phyloP scores from a whole-genome alignment of 1,140 invertebrate species.

The Cecropterus lyciades region DNA sequence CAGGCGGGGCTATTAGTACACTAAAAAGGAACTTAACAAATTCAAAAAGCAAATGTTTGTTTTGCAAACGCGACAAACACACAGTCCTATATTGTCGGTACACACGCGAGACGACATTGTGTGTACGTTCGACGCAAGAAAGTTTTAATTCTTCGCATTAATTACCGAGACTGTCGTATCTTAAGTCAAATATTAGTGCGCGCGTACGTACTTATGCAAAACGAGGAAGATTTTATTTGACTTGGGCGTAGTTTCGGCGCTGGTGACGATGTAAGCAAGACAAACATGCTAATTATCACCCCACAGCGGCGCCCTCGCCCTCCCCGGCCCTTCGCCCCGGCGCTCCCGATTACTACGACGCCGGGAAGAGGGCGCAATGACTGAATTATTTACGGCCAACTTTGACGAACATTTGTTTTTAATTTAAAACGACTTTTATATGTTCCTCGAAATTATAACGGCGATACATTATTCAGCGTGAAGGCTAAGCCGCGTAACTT shows the following conservation, averaged over 20 bases:
- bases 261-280: constrained; percentile 79
- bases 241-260: constrained; percentile 74
- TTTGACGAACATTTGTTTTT: constrained; percentile 74
- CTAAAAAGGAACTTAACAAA: constrained; percentile 10
- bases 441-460: constrained; percentile 62
- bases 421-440: constrained; percentile 65
- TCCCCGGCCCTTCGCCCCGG: constrained; percentile 25
- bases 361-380: constrained; percentile 52
- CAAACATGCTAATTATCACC: constrained; percentile 81
- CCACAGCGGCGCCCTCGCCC: constrained; percentile 40
- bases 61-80: constrained; percentile 18
- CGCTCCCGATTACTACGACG: constrained; percentile 60
- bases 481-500: constrained; percentile 50
- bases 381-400: constrained; percentile 71
- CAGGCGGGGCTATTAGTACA: background rate
- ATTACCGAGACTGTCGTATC: constrained; percentile 62
- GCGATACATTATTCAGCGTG: constrained; percentile 62
- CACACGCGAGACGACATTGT: constrained; percentile 24
- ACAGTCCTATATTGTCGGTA: constrained; percentile 21
- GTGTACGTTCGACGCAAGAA: constrained; percentile 39
- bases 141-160: constrained; percentile 77
- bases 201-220: constrained; percentile 74
- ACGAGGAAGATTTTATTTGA: constrained; percentile 79
- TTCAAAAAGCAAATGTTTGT: constrained; percentile 27
- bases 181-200: constrained; percentile 61